Conservation (phyloP, 1,140 invertebrate species). For the Rhyacophila brunnea region DNA sequence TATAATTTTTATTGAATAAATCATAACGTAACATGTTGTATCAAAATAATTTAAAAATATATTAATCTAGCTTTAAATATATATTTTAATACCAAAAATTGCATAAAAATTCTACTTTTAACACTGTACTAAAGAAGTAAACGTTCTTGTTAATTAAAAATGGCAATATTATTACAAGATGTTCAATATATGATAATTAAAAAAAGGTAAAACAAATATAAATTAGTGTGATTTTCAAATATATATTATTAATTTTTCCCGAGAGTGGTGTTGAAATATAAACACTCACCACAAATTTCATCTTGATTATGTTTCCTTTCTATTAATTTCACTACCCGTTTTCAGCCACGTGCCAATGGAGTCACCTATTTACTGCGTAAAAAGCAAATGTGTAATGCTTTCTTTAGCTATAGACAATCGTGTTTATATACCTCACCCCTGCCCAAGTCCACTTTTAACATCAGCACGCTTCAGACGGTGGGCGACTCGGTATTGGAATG, state of each 20-base stretch:
- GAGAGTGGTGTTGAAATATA: too few relatives aligned
- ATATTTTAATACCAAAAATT: too few relatives aligned
- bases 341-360: not conserved
- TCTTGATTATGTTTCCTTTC: conserved; percentile 34
- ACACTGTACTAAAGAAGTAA: too few relatives aligned
- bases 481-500: conserved; percentile 1
- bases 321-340: conserved; percentile 7
- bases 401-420: conserved; percentile 20
- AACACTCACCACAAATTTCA: conserved; percentile 50
- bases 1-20: too few relatives aligned
- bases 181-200: not conserved
- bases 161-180: not conserved
- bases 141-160: too few relatives aligned
- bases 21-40: too few relatives aligned
- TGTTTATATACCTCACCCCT: conserved; percentile 33
- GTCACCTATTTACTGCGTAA: conserved; percentile 18
- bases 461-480: conserved; percentile 14
- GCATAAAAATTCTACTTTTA: too few relatives aligned
- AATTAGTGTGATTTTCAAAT: not conserved
- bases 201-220: not conserved
- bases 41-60: too few relatives aligned
- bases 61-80: too few relatives aligned
- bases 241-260: too few relatives aligned
- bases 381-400: conserved; percentile 34
- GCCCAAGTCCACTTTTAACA: conserved; percentile 42